phyloP scores from a whole-genome alignment of 2,113 vertebrate species.

The Eudorcas thomsonii region DNA sequence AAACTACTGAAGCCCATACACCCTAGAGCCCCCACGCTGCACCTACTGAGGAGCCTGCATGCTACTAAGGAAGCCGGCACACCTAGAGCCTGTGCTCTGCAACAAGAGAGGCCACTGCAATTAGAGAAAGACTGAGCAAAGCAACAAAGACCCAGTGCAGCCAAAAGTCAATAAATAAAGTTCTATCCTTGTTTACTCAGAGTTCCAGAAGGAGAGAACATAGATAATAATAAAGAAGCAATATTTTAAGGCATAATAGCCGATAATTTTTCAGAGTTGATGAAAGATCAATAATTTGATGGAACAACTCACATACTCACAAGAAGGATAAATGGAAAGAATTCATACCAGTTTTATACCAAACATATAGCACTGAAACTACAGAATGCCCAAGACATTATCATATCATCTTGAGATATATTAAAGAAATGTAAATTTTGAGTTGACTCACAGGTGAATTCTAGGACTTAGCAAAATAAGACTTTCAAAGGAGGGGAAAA shows the following conservation, averaged over 20 bases:
- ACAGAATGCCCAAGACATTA: background rate
- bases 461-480: background rate
- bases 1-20: background rate
- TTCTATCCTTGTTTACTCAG: background rate
- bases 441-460: background rate
- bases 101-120: background rate
- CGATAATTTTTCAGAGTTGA: conserved; percentile 1
- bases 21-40: background rate
- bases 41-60: background rate
- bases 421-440: background rate
- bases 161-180: background rate
- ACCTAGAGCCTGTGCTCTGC: background rate
- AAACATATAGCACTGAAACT: background rate
- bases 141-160: background rate
- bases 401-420: background rate
- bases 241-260: background rate
- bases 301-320: background rate
- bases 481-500: background rate
- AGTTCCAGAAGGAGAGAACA: background rate
- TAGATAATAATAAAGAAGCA: background rate
- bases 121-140: background rate
- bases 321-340: background rate
- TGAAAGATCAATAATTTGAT: background rate
- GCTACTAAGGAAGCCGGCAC: background rate
- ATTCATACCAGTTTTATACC: background rate